phyloP scores from a whole-genome alignment of 2,797 vertebrate species.

The Echeneis naucrates region DNA sequence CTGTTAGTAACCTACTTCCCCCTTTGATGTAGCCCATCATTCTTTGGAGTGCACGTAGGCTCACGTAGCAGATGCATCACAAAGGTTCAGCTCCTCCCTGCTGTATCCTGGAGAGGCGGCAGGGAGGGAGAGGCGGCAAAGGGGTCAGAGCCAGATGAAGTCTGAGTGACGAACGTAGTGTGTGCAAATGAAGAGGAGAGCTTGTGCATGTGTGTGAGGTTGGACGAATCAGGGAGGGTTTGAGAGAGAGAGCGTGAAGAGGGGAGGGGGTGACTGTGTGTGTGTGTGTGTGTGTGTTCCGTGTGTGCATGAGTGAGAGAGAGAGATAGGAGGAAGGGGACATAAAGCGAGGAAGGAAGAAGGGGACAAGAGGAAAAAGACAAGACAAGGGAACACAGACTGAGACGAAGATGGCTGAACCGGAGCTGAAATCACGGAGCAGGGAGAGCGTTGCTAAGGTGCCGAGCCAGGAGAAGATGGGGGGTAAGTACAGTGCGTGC shows the following conservation, averaged over 20 bases:
- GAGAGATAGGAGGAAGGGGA: slow-evolving; percentile 48
- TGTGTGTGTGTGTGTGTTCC: not conserved
- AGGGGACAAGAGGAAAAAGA: slow-evolving; percentile 43
- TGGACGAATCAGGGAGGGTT: slow-evolving; percentile 45
- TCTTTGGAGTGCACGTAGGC: slow-evolving; percentile 58
- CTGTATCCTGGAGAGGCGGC: slow-evolving; percentile 49
- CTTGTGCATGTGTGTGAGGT: slow-evolving; percentile 43
- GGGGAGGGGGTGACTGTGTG: slow-evolving; percentile 2
- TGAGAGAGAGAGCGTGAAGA: slow-evolving; percentile 26
- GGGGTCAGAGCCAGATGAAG: slow-evolving; percentile 72
- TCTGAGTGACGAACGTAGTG: slow-evolving; percentile 52
- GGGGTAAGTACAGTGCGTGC: slow-evolving; percentile 75
- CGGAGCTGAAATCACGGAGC: slow-evolving; percentile 82
- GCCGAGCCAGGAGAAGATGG: slow-evolving; percentile 78
- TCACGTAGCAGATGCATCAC: slow-evolving; percentile 69
- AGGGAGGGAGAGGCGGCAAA: slow-evolving; percentile 40
- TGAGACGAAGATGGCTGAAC: slow-evolving; percentile 81
- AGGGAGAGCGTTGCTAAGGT: slow-evolving; percentile 81
- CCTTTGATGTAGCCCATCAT: slow-evolving; percentile 58
- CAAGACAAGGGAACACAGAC: slow-evolving; percentile 51
- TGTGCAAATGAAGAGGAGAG: slow-evolving; percentile 54
- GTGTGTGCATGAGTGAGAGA: slow-evolving; percentile 15
- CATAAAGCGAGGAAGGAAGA: slow-evolving; percentile 50
- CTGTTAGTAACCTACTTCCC: slow-evolving; percentile 60
- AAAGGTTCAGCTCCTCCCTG: slow-evolving; percentile 73